A percentile compares a stretch with the other conserved stretches of the same genome.
Conservation (phyloP, 37 sponge, comb jelly and placozoan species). For the Trichoplax adhaerens region DNA sequence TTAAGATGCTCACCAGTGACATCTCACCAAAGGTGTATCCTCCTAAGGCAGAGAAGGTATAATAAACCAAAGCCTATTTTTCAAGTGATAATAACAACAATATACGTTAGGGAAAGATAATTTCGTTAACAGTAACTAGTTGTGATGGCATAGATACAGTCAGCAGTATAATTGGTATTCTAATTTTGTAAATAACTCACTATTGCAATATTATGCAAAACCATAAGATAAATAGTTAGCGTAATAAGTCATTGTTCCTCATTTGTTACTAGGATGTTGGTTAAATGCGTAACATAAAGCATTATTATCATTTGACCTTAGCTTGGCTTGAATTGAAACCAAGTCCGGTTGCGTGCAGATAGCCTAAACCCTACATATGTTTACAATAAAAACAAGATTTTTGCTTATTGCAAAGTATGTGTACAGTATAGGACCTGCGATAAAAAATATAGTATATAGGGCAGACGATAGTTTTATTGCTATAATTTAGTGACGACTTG, state of each 20-base stretch:
- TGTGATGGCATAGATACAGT: neutral
- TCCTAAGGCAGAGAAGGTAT: slow-evolving; percentile 87
- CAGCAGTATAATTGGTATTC: neutral
- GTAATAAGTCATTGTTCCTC: neutral
- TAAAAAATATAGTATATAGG: neutral
- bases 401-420: neutral
- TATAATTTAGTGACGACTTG: too few species aligned
- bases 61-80: slow-evolving; percentile 71
- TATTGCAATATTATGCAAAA: neutral
- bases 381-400: neutral
- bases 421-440: neutral
- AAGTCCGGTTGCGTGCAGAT: slow-evolving; percentile 69
- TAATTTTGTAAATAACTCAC: neutral
- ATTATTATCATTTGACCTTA: slow-evolving; percentile 7
- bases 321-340: slow-evolving; percentile 78
- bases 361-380: slow-evolving; percentile 54
- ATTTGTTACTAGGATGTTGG: too few species aligned
- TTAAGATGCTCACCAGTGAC: slow-evolving; percentile 47
- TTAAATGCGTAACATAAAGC: too few species aligned
- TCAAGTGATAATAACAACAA: slow-evolving; percentile 6
- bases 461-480: too few species aligned
- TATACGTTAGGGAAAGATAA: neutral
- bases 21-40: slow-evolving; percentile 74
- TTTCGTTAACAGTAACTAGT: neutral
- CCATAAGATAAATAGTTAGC: neutral